Base-by-base conservation (phyloP, 2,888 invertebrate genomes). In the Achlya flavicornis region DNA sequence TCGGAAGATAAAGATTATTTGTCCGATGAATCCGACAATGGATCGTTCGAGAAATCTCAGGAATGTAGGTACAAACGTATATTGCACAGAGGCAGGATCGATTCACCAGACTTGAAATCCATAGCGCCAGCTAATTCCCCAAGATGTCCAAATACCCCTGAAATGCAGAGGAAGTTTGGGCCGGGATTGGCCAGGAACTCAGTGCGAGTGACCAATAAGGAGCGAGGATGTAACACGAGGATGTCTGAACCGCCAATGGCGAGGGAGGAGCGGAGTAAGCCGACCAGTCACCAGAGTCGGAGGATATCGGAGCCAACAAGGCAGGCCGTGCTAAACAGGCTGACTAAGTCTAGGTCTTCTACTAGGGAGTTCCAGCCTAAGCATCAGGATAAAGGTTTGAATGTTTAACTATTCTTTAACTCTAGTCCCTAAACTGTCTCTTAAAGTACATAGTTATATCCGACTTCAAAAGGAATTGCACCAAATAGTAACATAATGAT, bases 11-110 rank as follows among this genome's bases (percentile, higher is more conserved):
- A 88, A 66, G 80, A 86, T 62, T 84, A 86, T 66, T 63, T 81
- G 58, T 93, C 94, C 0, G 94, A 94, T 62, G 94, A 93, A 64
- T 94, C 94, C 0, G 94, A 94, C 61, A 89, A 86, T 63, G 90
- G 84, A 1, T 89, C 86, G 48, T 89, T 85, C 38, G 87, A 89
- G 35, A 90, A 91, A 66, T 86, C 87, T 0, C 88, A 90, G 66
- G 80, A 95, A 94, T 66, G 81, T 12, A 81, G 90, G 58, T 96
- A 96, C 75, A 98, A 98, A 84, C 94, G 97, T 71, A 96, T 97
- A n/a, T 93, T 95, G 67, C 96, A 81, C 90, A 96, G 90, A 91
- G 97, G 75, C 75, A 96, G 86, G 94, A 95, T 96, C 48, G 96
- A 95, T 71, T 90, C 92, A 7, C 92, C 92, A 1, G 93, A 94